These are phyloP conservation scores for Taeniopygia guttata DNA, from an alignment of 2,797 vertebrate species.

Conservation along the genomic window DNA sequence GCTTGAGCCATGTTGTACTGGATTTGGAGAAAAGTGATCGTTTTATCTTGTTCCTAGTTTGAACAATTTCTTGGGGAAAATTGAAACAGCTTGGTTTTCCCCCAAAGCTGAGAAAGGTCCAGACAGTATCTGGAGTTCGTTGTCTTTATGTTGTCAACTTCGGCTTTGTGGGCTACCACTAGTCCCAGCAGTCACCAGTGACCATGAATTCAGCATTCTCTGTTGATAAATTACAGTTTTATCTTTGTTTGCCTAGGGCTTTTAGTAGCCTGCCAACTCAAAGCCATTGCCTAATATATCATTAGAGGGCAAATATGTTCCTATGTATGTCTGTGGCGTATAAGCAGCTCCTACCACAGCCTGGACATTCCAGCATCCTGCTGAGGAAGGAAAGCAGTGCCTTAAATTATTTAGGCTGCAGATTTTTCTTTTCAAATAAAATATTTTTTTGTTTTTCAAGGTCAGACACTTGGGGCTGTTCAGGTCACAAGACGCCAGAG, in stretches of 20 bases:
- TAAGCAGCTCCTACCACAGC: slow-evolving; percentile 1
- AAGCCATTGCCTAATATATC: slow-evolving; percentile 55
- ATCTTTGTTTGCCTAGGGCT: slow-evolving; percentile 42
- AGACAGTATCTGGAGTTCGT: not conserved
- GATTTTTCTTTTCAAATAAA: slow-evolving; percentile 45
- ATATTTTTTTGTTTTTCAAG: slow-evolving; percentile 50
- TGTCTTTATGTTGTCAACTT: not conserved
- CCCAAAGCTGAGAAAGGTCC: not conserved
- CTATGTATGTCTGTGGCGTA: not conserved
- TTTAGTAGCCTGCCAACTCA: slow-evolving; percentile 52
- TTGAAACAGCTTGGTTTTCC: accelerated
- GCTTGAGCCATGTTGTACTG: not conserved
- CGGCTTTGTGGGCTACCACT: not conserved
- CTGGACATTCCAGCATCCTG: slow-evolving; percentile 27
- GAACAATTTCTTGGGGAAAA: not conserved
- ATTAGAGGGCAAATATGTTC: not conserved
- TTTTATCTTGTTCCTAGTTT: not conserved
- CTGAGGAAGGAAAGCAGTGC: slow-evolving; percentile 39
- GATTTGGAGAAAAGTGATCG: not conserved
- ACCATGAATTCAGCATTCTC: slow-evolving; percentile 29
- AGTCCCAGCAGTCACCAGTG: not conserved
- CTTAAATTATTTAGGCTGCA: slow-evolving; percentile 8
- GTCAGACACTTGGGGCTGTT: slow-evolving; percentile 25
- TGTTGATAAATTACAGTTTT: slow-evolving; percentile 51
- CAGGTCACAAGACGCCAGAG: slow-evolving; percentile 37